Base-by-base conservation (phyloP, 2,113 vertebrate species). In the Entomyzon cyanotis region DNA sequence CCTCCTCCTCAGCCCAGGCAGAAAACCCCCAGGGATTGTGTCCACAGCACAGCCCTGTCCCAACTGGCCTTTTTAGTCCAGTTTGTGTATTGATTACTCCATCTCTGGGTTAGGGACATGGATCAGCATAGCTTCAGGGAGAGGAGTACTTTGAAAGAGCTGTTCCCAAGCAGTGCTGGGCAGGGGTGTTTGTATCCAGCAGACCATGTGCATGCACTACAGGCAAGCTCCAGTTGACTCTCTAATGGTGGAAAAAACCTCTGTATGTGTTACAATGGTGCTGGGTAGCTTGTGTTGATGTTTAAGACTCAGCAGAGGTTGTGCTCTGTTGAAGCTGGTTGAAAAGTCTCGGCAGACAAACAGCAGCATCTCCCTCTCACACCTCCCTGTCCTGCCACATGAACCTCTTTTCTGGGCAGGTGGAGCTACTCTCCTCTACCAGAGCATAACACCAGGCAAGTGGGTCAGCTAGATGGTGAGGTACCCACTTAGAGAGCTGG, bases 311-410 rank as follows among this genome's bases (percentile, higher is more conserved):
- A 65, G 49, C 28, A 64, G 41, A 75, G n/a, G 10, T 4, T 70
- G 20, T 52, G n/a, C 17, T 88, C 24, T 30, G 42, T 13, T 62
- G n/a, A 89, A 80, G 55, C 4, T 70, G 60, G 21, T 13, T 88
- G 50, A 87, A 86, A 93, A 90, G 25, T 37, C 55, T 73, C 78
- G 52, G n/a, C 37, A 53, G 37, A 71, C 33, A 80, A 90, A n/a
- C 19, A 82, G 42, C 23, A 65, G 37, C 20, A 7, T 56, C 28
- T 79, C 22, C 33, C 9, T 39, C 27, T 76, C 0, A 0, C 5
- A 27, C 16, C 2, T 1, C 41, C 47, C 47, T 56, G 27, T 67
- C 73, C 60, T 39, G 35, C 35, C 1, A 0, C 0, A 0, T 14
- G 11, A 73, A 31, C 10, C 4, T 68, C 22, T 30, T 30, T 8